These are phyloP conservation scores for Oxyura jamaicensis DNA, from an alignment of 2,113 vertebrate species.

Conservation along the genomic window DNA sequence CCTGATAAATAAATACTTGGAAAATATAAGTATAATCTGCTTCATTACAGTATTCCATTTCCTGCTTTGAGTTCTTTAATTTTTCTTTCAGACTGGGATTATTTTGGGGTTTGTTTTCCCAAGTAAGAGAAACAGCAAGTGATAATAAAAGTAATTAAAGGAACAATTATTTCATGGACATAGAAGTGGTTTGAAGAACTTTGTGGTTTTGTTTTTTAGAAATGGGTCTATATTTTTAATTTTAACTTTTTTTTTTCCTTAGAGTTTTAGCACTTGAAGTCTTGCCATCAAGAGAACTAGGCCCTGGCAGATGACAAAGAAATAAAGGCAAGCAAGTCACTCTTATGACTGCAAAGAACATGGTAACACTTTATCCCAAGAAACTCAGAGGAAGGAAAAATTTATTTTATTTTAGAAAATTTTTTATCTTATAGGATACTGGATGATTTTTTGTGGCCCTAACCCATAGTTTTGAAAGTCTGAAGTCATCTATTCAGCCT, in stretches of 20 bases:
- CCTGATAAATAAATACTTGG: background rate
- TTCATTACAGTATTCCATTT: background rate
- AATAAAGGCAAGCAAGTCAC: background rate
- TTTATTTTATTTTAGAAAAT: background rate
- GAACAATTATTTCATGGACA: background rate
- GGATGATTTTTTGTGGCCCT: background rate
- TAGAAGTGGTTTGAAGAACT: background rate
- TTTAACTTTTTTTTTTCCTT: background rate
- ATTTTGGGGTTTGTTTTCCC: background rate
- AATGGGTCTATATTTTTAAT: background rate
- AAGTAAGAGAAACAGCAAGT: background rate
- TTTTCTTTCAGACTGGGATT: background rate
- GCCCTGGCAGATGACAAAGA: background rate
- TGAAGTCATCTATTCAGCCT: background rate
- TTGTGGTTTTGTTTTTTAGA: background rate
- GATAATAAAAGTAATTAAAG: background rate
- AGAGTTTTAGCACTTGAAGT: background rate
- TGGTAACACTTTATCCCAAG: background rate
- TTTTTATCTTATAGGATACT: background rate
- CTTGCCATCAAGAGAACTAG: background rate
- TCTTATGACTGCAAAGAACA: background rate
- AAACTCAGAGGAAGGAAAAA: background rate
- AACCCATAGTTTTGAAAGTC: background rate
- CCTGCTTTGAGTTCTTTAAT: background rate
- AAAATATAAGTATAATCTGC: background rate